Percentiles rank a stretch among this genome's conserved stretches.
Evolutionary conservation across 2,888 invertebrate genomes (phyloP).

Genomic region (Biston betularia): DNA sequence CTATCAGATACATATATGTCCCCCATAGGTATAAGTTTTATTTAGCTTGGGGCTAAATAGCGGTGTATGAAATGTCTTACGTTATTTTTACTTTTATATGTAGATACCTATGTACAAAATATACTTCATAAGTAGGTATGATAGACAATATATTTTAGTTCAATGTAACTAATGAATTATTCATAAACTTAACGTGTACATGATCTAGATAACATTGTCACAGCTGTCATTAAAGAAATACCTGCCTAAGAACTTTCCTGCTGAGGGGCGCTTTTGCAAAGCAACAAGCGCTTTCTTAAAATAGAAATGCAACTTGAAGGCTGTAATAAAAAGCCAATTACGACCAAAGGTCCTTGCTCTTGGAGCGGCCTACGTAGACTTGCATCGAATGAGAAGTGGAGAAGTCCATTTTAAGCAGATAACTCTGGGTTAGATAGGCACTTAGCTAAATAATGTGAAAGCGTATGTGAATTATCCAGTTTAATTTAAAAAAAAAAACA

Average conservation of each 20-base stretch:
- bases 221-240: conserved; percentile 10
- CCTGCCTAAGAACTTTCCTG: conserved; percentile 7
- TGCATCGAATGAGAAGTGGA: not conserved
- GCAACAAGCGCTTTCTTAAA: conserved; percentile 29
- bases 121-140: too few relatives aligned
- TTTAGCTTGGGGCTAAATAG: too few relatives aligned
- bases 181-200: conserved; percentile 3
- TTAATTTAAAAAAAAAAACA: too few relatives aligned
- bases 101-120: too few relatives aligned
- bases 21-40: too few relatives aligned
- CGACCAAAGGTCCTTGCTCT: conserved; percentile 27
- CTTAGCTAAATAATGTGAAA: not conserved
- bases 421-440: not conserved
- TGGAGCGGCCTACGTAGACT: not conserved
- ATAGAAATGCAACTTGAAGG: conserved; percentile 25
- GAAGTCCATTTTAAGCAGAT: not conserved
- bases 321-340: conserved; percentile 28
- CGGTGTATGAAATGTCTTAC: too few relatives aligned
- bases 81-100: too few relatives aligned
- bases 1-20: too few relatives aligned
- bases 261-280: conserved; percentile 8
- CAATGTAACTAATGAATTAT: conserved; percentile 4
- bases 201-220: conserved; percentile 15
- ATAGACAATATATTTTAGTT: not conserved
- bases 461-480: not conserved